Conservation (phyloP, 2,113 vertebrate species). For the Monarcha castaneiventris region DNA sequence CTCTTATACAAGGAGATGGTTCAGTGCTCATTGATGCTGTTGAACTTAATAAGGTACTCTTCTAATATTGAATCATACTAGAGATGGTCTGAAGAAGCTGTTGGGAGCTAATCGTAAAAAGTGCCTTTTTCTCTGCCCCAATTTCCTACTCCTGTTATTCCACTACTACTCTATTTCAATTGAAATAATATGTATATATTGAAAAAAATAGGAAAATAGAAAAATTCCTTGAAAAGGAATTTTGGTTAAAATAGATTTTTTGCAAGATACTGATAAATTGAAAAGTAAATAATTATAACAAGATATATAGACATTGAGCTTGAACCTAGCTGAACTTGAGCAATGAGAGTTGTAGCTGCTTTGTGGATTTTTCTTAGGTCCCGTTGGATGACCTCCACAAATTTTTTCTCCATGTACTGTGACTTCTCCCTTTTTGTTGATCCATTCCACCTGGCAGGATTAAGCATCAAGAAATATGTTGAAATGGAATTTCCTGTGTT, state of each 20-base stretch:
- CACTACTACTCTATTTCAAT: background rate
- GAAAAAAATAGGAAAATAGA: background rate
- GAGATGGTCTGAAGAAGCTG: background rate
- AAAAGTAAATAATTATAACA: background rate
- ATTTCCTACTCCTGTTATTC: background rate
- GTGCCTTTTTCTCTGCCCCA: background rate
- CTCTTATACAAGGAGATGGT: background rate
- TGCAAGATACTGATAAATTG: background rate
- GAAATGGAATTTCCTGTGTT: constrained; percentile 58
- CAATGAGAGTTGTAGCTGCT: background rate
- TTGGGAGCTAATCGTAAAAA: background rate
- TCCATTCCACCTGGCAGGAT: constrained; percentile 53
- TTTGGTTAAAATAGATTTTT: background rate
- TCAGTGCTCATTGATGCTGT: background rate
- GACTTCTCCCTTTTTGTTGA: constrained; percentile 40
- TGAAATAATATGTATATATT: background rate
- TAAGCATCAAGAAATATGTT: constrained; percentile 44
- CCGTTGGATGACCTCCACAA: background rate
- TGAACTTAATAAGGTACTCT: background rate
- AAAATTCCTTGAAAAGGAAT: background rate
- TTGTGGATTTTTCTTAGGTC: background rate
- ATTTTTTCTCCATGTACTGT: constrained; percentile 6
- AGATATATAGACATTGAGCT: background rate
- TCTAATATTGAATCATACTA: background rate
- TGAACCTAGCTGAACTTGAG: constrained; percentile 12